phyloP scores from a whole-genome alignment of 1,140 invertebrate genomes.

The Conopomorpha cramerella region DNA sequence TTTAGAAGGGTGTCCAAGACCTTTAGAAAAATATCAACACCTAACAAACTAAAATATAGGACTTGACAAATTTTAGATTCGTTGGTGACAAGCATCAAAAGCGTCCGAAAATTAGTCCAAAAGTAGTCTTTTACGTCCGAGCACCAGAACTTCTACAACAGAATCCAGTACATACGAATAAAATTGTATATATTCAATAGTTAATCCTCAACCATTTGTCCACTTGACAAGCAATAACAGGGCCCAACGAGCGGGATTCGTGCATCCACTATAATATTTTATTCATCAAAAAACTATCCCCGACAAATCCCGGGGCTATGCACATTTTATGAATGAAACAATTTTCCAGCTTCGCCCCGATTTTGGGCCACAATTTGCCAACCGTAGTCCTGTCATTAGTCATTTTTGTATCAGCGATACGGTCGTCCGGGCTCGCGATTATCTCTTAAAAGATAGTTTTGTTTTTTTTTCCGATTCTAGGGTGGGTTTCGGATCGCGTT shows the following conservation, averaged over 20 bases:
- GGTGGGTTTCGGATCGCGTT: slow-evolving; percentile 7
- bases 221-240: slow-evolving; percentile 13
- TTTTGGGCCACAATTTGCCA: slow-evolving; percentile 49
- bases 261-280: slow-evolving; percentile 24
- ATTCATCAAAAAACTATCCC: slow-evolving; percentile 35
- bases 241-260: slow-evolving; percentile 19
- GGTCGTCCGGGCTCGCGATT: too few relatives aligned
- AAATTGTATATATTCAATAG: too few relatives aligned
- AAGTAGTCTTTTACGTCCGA: too few relatives aligned
- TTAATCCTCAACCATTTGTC: slow-evolving; percentile 27
- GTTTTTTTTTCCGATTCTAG: slow-evolving; percentile 33
- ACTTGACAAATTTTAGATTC: too few relatives aligned
- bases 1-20: too few relatives aligned
- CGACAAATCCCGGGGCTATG: slow-evolving; percentile 33
- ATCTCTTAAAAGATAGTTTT: slow-evolving; percentile 37
- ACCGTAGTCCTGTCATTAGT: slow-evolving; percentile 35
- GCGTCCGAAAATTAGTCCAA: too few relatives aligned
- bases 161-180: too few relatives aligned
- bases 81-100: too few relatives aligned
- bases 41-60: too few relatives aligned
- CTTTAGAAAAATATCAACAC: too few relatives aligned
- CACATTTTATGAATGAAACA: slow-evolving; percentile 54
- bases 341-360: slow-evolving; percentile 48
- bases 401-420: slow-evolving; percentile 43
- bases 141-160: too few relatives aligned